These are phyloP conservation scores for Neoitamus cyanurus DNA, from an alignment of 2,888 invertebrate species.

Conservation along the genomic window DNA sequence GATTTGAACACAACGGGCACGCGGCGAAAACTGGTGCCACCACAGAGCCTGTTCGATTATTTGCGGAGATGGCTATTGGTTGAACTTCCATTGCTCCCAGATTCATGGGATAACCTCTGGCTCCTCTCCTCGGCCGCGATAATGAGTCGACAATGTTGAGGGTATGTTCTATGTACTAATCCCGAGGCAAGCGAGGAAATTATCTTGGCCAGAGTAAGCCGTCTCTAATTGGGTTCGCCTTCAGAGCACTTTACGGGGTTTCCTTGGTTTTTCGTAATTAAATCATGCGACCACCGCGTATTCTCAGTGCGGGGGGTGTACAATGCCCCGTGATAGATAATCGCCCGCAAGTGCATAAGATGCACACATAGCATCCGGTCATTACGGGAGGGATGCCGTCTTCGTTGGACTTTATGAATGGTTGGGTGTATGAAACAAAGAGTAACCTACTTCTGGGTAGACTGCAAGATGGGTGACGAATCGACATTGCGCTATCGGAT, in stretches of 20 bases:
- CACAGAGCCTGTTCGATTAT: conserved; percentile 6
- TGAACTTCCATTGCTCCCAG: conserved; percentile 1
- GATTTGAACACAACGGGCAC: background rate
- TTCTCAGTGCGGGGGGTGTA: background rate
- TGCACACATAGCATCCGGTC: background rate
- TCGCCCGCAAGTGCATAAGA: background rate
- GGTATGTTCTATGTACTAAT: background rate
- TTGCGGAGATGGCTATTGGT: conserved; percentile 5
- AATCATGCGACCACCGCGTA: background rate
- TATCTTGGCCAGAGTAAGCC: conserved; percentile 6
- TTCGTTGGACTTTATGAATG: background rate
- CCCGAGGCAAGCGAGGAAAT: background rate
- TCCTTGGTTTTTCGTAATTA: conserved; percentile 12
- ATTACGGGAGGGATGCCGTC: background rate
- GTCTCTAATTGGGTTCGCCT: conserved; percentile 27
- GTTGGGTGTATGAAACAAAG: background rate
- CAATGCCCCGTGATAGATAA: background rate
- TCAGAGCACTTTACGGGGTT: conserved; percentile 1
- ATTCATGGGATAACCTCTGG: conserved; percentile 9
- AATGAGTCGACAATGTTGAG: background rate
- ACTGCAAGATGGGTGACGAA: background rate
- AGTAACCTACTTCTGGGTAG: background rate
- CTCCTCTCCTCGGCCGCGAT: background rate
- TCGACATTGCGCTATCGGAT: background rate
- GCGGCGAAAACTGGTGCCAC: background rate